A percentile compares a stretch with the other conserved stretches of the same genome.
phyloP scores from a whole-genome alignment of 1,140 invertebrate species.

The Holcopasites calliopsidis region DNA sequence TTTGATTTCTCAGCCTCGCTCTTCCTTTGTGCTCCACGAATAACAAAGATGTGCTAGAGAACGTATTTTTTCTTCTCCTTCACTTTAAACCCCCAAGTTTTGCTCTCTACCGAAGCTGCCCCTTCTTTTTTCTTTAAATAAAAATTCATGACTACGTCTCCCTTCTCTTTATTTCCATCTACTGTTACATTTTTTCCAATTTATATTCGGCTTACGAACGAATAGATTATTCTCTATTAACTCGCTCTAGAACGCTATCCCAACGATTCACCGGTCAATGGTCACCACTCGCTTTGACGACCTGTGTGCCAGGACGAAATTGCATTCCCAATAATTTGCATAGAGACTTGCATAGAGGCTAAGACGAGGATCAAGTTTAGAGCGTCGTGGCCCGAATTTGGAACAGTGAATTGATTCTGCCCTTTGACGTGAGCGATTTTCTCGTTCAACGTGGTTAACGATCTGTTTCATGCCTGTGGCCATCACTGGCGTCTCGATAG shows the following conservation, averaged over 20 bases:
- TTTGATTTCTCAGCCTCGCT: conserved; percentile 21
- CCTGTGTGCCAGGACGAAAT: background rate
- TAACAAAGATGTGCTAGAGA: conserved; percentile 31
- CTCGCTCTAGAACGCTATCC: background rate
- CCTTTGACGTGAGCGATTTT: background rate
- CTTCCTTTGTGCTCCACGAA: conserved; percentile 14
- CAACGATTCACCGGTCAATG: background rate
- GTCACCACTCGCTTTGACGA: conserved; percentile 12
- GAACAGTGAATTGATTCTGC: background rate
- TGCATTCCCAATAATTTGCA: conserved; percentile 38
- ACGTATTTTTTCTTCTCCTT: conserved; percentile 16
- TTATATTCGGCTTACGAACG: background rate
- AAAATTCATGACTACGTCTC: background rate
- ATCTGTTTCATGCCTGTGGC: background rate
- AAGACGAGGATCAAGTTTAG: background rate
- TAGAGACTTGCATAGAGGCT: background rate
- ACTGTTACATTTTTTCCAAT: no score
- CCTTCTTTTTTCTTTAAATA: no score
- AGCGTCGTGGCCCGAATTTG: background rate
- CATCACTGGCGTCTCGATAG: no score
- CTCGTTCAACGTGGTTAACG: background rate
- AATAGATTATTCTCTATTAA: conserved; percentile 13
- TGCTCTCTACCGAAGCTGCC: background rate
- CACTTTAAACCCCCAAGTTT: background rate
- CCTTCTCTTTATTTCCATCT: no score